These are phyloP conservation scores for Podarcis muralis DNA, from an alignment of 2,113 vertebrate genomes.

Conservation along the genomic window DNA sequence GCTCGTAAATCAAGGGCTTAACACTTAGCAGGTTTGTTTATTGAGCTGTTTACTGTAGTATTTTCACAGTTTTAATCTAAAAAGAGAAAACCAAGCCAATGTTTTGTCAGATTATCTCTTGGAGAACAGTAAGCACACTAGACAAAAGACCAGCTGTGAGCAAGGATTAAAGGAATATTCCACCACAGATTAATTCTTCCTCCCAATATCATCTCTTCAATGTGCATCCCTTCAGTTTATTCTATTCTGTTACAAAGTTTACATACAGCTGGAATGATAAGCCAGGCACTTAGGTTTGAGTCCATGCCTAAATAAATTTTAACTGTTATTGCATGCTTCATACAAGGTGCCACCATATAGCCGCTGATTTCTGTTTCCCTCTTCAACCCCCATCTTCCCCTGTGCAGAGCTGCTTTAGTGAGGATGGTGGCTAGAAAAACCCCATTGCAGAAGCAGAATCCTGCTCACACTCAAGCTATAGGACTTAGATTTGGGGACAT, in stretches of 20 bases:
- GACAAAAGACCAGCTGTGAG: not conserved
- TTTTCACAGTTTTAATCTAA: constrained; percentile 9
- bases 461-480: not conserved
- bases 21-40: not conserved
- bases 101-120: not conserved
- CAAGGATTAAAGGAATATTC: not conserved
- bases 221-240: not conserved
- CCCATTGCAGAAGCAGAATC: not conserved
- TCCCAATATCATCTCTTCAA: not conserved
- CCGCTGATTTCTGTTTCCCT: not conserved
- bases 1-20: not conserved
- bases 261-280: not conserved
- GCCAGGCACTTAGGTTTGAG: too few relatives aligned
- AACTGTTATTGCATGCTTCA: not conserved
- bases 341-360: too few relatives aligned
- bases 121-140: not conserved
- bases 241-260: not conserved
- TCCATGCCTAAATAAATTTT: too few relatives aligned
- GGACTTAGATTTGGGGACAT: not conserved
- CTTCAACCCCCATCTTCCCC: not conserved
- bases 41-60: constrained; percentile 8
- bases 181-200: not conserved
- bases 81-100: not conserved
- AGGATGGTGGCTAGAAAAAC: not conserved
- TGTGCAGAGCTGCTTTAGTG: not conserved